Evolutionary conservation across 2,113 vertebrate genomes (phyloP).

Genomic region (western clawed frog (Xenopus tropicalis)): DNA sequence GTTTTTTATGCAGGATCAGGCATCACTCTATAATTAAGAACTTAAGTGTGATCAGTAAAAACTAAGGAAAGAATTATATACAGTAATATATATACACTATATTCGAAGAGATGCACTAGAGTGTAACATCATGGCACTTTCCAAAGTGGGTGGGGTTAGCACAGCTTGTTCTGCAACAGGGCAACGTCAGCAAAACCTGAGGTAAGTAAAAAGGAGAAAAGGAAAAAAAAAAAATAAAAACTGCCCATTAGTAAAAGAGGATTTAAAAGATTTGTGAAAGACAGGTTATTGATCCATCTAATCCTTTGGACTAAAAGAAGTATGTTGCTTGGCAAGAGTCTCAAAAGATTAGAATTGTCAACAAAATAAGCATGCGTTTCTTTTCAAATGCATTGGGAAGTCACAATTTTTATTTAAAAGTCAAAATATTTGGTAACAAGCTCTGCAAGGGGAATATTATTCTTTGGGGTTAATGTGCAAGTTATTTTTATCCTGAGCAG

Average conservation of each 20-base stretch:
- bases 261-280: conserved; percentile 49
- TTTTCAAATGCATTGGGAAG: conserved; percentile 1
- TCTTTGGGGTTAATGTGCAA: too few species aligned
- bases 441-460: too few species aligned
- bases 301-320: conserved; percentile 45
- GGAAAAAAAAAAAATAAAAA: conserved; percentile 55
- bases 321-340: conserved; percentile 15
- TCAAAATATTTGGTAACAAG: too few species aligned
- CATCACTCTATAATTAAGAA: too few species aligned
- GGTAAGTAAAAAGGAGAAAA: conserved; percentile 49
- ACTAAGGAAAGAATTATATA: conserved; percentile 50
- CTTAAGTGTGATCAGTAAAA: conserved; percentile 31
- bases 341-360: conserved; percentile 22
- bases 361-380: not conserved
- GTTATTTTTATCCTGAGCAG: too few species aligned
- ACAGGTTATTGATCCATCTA: conserved; percentile 41
- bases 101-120: conserved; percentile 34
- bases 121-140: conserved; percentile 55
- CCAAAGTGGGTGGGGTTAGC: conserved; percentile 49
- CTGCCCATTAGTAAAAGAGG: conserved; percentile 54
- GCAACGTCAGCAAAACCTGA: conserved; percentile 61
- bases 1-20: too few species aligned
- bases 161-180: conserved; percentile 61
- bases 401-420: too few species aligned
- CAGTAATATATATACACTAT: conserved; percentile 27